Conservation (phyloP, 2,888 invertebrate genomes). For the Cerastis rubricosa region DNA sequence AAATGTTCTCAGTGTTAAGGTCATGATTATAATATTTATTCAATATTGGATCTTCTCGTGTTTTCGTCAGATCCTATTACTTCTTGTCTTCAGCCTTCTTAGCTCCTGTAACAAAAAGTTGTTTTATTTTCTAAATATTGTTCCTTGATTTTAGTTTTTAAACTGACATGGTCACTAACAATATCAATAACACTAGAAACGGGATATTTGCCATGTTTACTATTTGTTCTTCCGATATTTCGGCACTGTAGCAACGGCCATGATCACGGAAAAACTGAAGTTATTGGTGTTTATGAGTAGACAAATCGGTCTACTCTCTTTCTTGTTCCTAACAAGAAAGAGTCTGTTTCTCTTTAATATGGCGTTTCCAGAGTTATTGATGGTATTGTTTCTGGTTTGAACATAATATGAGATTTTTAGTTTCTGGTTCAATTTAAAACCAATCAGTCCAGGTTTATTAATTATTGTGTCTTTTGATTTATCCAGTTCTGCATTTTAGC, state of each 20-base stretch:
- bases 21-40: background rate
- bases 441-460: background rate
- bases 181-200: no score
- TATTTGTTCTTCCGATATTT: no score
- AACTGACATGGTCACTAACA: no score
- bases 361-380: no score
- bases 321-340: no score
- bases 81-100: slow-evolving; percentile 27
- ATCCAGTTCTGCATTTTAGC: background rate
- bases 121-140: background rate
- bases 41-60: background rate
- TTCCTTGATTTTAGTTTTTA: no score
- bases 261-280: no score
- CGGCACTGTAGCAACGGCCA: no score
- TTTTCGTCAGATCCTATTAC: background rate
- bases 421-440: background rate
- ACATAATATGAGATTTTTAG: background rate
- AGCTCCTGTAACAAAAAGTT: slow-evolving; percentile 25
- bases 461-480: background rate
- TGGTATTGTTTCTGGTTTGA: background rate
- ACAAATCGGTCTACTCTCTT: no score
- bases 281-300: no score
- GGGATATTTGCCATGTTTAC: no score
- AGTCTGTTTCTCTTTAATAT: no score
- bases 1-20: background rate